A percentile compares a stretch with the other conserved stretches of the same genome.
These are phyloP conservation scores for Reticulitermes speratus DNA, from an alignment of 1,140 invertebrate genomes.

Conservation along the genomic window DNA sequence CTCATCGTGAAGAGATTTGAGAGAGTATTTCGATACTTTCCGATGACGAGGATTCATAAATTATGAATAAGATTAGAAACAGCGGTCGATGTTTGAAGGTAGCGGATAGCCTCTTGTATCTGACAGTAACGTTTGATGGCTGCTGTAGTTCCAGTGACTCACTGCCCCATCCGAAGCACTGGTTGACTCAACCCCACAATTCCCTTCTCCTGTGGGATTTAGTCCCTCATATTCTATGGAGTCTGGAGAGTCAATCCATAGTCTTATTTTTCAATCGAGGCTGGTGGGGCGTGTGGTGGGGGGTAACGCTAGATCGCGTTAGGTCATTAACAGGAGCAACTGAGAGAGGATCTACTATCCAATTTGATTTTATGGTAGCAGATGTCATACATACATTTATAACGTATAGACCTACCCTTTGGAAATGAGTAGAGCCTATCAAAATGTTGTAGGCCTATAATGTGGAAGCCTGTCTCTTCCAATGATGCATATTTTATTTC, in stretches of 20 bases:
- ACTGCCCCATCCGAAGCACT: background rate
- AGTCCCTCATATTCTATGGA: background rate
- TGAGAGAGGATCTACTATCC: background rate
- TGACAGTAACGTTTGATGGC: background rate
- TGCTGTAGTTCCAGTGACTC: background rate
- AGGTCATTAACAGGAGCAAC: slow-evolving; percentile 3
- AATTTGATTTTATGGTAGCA: slow-evolving; percentile 19
- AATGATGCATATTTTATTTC: too few relatives aligned
- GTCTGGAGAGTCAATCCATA: background rate
- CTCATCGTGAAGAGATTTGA: too few relatives aligned
- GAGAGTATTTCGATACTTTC: too few relatives aligned
- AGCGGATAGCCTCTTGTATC: background rate
- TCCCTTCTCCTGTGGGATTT: background rate
- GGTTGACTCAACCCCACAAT: background rate
- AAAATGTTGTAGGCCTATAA: too few relatives aligned
- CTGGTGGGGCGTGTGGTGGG: background rate
- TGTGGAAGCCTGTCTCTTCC: too few relatives aligned
- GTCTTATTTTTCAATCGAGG: slow-evolving; percentile 19
- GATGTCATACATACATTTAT: slow-evolving; percentile 16
- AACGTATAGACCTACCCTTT: too few relatives aligned
- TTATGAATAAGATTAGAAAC: background rate
- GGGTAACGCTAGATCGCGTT: slow-evolving; percentile 3
- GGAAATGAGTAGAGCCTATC: too few relatives aligned
- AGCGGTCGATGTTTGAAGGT: background rate
- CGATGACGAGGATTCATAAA: background rate